A percentile compares a stretch with the other conserved stretches of the same genome.
Evolutionary conservation across 1,140 invertebrate species (phyloP).

Genomic region (Drosophila kepulauana): DNA sequence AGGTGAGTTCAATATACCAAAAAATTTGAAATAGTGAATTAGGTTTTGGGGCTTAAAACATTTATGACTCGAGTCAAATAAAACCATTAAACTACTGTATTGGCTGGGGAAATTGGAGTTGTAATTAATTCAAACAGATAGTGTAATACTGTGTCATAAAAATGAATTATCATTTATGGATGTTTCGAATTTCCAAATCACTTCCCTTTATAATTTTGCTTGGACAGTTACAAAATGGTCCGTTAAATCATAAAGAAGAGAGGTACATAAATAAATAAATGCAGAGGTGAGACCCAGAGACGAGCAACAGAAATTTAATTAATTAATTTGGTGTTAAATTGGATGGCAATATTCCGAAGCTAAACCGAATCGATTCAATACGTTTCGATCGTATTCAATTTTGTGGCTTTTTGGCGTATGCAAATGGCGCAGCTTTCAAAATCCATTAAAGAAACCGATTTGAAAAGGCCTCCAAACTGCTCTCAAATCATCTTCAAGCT

Average conservation of each 20-base stretch:
- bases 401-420: slow-evolving; percentile 17
- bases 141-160: slow-evolving; percentile 3
- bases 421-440: slow-evolving; percentile 67
- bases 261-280: background rate
- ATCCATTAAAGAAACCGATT: slow-evolving; percentile 62
- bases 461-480: slow-evolving; percentile 58
- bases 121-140: background rate
- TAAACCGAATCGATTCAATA: slow-evolving; percentile 16
- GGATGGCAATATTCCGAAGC: slow-evolving; percentile 6
- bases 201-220: slow-evolving; percentile 24
- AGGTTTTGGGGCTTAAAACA: background rate
- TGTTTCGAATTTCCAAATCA: slow-evolving; percentile 5
- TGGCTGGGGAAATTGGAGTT: slow-evolving; percentile 2
- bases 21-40: background rate
- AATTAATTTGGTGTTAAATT: slow-evolving; percentile 38
- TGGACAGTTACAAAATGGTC: slow-evolving; percentile 20
- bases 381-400: slow-evolving; percentile 22
- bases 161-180: slow-evolving; percentile 20
- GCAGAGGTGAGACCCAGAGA: background rate
- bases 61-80: slow-evolving; percentile 19
- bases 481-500: slow-evolving; percentile 36
- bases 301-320: slow-evolving; percentile 23
- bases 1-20: slow-evolving; percentile 48
- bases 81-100: slow-evolving; percentile 12
- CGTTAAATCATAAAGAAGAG: slow-evolving; percentile 24